Percentiles rank a stretch among this genome's conserved stretches.
Evolutionary conservation across 2,797 vertebrate genomes (phyloP).

Genomic region (Acipenser oxyrinchus): DNA sequence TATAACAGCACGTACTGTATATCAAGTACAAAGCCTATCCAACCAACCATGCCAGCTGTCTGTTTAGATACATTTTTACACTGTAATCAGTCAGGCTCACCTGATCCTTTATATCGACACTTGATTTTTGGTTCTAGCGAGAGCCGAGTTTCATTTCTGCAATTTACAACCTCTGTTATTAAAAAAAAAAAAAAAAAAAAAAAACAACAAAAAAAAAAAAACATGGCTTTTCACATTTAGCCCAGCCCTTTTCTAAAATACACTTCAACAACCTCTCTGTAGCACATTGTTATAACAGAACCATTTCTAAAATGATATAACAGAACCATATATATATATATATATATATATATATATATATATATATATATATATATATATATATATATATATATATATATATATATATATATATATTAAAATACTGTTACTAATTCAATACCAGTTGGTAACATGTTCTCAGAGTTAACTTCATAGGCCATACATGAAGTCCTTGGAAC

Average conservation of each 20-base stretch:
- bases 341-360: no score
- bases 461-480: no score
- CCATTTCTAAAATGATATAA: neutral
- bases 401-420: no score
- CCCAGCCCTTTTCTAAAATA: conserved; percentile 4
- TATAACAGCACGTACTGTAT: conserved; percentile 4
- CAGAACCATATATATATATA: neutral
- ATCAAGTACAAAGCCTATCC: conserved; percentile 9
- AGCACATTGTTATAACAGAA: neutral
- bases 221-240: neutral
- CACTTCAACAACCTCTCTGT: neutral
- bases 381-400: no score
- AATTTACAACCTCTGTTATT: neutral
- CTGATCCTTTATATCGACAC: conserved; percentile 12
- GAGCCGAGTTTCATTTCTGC: conserved; percentile 4
- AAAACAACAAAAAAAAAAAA: neutral
- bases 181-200: no score
- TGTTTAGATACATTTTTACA: conserved; percentile 8
- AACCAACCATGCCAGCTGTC: conserved; percentile 8
- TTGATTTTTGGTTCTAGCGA: conserved; percentile 1
- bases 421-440: no score
- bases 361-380: no score
- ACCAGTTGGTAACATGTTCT: no score
- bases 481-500: no score
- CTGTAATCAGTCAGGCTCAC: conserved; percentile 16